These are phyloP conservation scores for Theodoxus fluviatilis DNA, from an alignment of 2,888 invertebrate genomes.

Conservation along the genomic window DNA sequence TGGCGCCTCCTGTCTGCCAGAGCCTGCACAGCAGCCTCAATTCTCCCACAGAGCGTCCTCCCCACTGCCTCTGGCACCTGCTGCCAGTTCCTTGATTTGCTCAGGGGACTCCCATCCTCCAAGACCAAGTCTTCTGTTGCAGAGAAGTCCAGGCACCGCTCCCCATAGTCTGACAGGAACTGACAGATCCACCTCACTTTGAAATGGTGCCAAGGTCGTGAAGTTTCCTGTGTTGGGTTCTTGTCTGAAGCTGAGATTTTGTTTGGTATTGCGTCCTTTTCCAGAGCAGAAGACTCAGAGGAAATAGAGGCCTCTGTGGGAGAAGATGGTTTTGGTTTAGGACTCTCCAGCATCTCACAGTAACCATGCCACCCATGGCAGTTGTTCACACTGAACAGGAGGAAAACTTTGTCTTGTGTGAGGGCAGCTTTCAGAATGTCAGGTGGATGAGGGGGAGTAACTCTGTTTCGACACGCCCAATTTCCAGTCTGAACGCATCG, in stretches of 20 bases:
- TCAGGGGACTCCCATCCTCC: conserved; percentile 39
- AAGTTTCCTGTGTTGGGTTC: neutral
- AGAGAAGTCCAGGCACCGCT: conserved; percentile 46
- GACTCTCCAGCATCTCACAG: conserved; percentile 41
- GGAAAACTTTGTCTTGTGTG: conserved; percentile 38
- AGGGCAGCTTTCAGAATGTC: conserved; percentile 42
- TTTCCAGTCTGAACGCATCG: conserved; percentile 36
- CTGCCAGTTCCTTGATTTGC: conserved; percentile 56
- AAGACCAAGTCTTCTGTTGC: conserved; percentile 37
- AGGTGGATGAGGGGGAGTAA: conserved; percentile 41
- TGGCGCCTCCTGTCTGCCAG: conserved; percentile 33
- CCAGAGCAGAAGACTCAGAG: no score
- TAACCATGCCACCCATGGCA: conserved; percentile 61
- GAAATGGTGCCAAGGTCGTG: conserved; percentile 45
- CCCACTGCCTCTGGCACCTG: conserved; percentile 43
- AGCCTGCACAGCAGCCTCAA: conserved; percentile 37
- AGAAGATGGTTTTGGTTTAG: conserved; percentile 23
- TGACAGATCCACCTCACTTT: conserved; percentile 42
- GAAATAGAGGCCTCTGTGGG: neutral
- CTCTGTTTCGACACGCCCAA: conserved; percentile 53
- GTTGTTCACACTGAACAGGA: conserved; percentile 57
- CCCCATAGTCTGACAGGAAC: conserved; percentile 45
- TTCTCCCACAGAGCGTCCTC: conserved; percentile 37
- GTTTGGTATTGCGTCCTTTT: neutral
- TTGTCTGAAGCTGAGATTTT: neutral